Percentiles rank a stretch among this genome's conserved stretches.
Evolutionary conservation across 2,113 vertebrate species (phyloP).

Genomic region (Zootoca vivipara): DNA sequence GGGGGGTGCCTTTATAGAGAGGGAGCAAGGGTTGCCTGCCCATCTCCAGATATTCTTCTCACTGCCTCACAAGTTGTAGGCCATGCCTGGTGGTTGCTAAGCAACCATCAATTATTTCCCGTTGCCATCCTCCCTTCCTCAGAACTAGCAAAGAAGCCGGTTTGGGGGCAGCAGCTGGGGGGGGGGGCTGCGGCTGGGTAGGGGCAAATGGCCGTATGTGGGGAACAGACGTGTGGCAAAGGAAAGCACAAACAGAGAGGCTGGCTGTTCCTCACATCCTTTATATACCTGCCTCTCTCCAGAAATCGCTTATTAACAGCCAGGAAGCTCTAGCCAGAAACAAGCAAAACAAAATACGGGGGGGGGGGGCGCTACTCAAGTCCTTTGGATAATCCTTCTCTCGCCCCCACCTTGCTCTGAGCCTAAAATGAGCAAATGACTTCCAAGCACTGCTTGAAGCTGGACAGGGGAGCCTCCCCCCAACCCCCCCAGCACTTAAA

Average conservation of each 20-base stretch:
- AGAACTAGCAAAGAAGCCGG: neutral
- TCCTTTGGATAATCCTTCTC: neutral
- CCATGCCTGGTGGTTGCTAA: slow-evolving; percentile 6
- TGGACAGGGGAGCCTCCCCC: too few relatives aligned
- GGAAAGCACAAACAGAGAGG: neutral
- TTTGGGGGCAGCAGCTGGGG: neutral
- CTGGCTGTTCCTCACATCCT: neutral
- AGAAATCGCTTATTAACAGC: neutral
- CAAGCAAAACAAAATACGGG: too few relatives aligned
- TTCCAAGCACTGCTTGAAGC: neutral
- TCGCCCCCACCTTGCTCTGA: too few relatives aligned
- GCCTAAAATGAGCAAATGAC: neutral
- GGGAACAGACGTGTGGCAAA: neutral
- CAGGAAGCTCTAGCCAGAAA: too few relatives aligned
- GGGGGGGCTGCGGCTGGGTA: too few relatives aligned
- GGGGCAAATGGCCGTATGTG: neutral
- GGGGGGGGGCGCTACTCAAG: too few relatives aligned
- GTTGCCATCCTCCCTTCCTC: neutral
- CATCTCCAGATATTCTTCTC: neutral
- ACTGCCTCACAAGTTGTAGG: neutral
- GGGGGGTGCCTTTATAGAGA: neutral
- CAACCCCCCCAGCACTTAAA: neutral
- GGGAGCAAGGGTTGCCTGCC: neutral
- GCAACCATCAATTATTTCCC: neutral
- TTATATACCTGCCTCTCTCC: neutral